phyloP scores from a whole-genome alignment of 1,140 invertebrate species.

The Babylonia areolata region DNA sequence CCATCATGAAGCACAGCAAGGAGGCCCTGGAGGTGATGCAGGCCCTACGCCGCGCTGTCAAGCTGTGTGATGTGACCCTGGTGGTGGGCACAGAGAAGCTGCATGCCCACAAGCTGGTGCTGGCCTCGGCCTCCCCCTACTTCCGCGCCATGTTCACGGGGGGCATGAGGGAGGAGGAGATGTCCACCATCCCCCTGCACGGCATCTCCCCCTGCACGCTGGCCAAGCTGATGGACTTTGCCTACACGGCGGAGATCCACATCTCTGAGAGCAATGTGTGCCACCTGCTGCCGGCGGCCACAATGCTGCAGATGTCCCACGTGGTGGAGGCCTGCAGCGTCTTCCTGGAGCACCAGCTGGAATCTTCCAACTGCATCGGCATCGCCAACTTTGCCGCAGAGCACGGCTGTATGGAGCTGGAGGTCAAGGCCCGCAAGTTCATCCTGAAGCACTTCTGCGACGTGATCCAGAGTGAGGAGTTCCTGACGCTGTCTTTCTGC shows the following conservation, averaged over 20 bases:
- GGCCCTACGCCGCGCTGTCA: conserved; percentile 90
- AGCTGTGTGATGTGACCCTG: conserved; percentile 83
- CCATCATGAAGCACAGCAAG: conserved; percentile 88
- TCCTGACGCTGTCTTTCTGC: conserved; percentile 86
- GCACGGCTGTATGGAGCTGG: conserved; percentile 89
- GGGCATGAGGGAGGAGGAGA: conserved; percentile 91
- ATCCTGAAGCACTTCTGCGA: conserved; percentile 93
- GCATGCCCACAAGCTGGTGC: conserved; percentile 72
- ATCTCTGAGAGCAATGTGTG: conserved; percentile 93
- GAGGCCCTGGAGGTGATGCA: conserved; percentile 92
- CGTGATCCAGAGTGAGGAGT: conserved; percentile 93
- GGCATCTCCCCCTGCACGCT: conserved; percentile 91
- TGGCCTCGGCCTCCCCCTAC: conserved; percentile 74
- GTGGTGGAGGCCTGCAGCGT: conserved; percentile 93
- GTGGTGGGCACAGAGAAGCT: conserved; percentile 68
- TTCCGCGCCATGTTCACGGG: conserved; percentile 98
- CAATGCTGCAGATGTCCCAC: conserved; percentile 95
- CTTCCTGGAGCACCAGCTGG: conserved; percentile 91
- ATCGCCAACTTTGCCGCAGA: conserved; percentile 94
- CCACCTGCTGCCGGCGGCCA: conserved; percentile 91
- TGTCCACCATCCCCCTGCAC: conserved; percentile 89
- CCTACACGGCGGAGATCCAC: conserved; percentile 92
- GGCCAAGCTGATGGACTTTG: conserved; percentile 89
- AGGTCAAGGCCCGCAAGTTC: conserved; percentile 90
- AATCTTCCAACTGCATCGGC: conserved; percentile 94